Evolutionary conservation across 1,140 invertebrate genomes (phyloP), one percentile per base, ranked within the genome.

Genomic region (Whitmania pigra): DNA sequence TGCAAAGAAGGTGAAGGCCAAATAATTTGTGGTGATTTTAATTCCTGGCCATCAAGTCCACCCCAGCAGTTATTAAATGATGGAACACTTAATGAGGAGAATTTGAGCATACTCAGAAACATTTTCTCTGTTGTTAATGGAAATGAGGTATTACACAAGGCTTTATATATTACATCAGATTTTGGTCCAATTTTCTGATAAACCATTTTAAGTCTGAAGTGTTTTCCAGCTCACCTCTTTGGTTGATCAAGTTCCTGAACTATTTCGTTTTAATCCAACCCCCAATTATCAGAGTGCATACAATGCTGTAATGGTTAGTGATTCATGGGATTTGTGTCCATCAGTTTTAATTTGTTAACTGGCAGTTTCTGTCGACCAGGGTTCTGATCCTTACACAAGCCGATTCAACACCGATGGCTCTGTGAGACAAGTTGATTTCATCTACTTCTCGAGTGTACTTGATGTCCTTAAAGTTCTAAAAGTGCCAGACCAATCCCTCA

Each of bases 1-100:
- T 22, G 22, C 6, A 17, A 63, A 13, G 57, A 63, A 1, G 57
- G 11, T 63, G 22, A 63, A 0, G 29, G 11, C 18, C 77, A 79
- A 60, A 75, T 80, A 20, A 74, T 81, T 63, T 78, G 77, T 76
- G 80, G 80, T 18, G 80, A 81, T 71, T 81, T 81, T 73, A 81
- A 81, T 74, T 77, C 77, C 13, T 69, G 74, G 57, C 73, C 72
- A 11, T 74, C 71, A 53, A 75, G 74, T 67, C 76, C 78, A 43
- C 77, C 72, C 6, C 79, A 80, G 63, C 78, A 80, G 69, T 73
- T 80, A 15, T 75, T 75, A 18, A 72, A 73, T 22, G 79, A 80
- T 57, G 78, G 79, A 25, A 78, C 78, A 54, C 75, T 80, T 20
- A 75, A 75, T 53, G 77, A 79, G 68, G 66, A 72, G 49, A 76